Evolutionary conservation across 2,113 vertebrate species (phyloP), one percentile per base, ranked within the genome.

Genomic region (Triplophysa siluroides): DNA sequence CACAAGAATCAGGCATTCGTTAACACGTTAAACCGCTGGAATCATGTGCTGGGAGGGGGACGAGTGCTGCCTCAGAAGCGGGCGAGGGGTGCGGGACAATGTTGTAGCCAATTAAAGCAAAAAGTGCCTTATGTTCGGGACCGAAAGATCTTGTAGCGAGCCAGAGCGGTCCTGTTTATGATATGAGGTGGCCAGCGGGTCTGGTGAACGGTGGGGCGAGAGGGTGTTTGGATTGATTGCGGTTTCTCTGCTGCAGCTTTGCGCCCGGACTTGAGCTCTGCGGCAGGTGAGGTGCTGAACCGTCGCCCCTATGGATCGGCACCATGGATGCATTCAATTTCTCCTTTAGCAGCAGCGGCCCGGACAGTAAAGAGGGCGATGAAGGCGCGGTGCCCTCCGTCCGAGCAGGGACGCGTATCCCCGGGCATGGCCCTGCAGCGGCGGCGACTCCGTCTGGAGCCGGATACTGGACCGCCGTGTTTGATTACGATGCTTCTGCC

Each of bases 401-500:
- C 87, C 90, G 90, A 88, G 88, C 90, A 14, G 67, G 16, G 26
- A 63, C 61, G 52, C 78, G 26, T 58, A 52, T 26, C 72, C 88
- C 88, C 78, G 88, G 78, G 76, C 67, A 81, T 47, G 86, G 85
- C 50, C 76, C 24, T 80, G 56, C 82, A 64, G 83, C 78, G 61
- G 85, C 81, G 72, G 81, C 77, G 62, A 85, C 84, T 23, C 83
- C 85, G 71, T 85, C 79, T 33, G 77, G 16, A 78, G 60, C 75
- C 18, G 87, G 87, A 23, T 90, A 93, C 86, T 98, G 97, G 96
- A 98, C 96, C 3, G 97, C 96, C 8, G 96, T 97, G 85, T 98
- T 98, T 91, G 96, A 98, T 91, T 98, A 98, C 89, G 96, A 98
- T 82, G 96, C 96, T 70, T 92, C 92, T 16, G 96, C 95, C 76